These are phyloP conservation scores for Zaprionus obscuricornis DNA, from an alignment of 2,888 invertebrate species.

Conservation along the genomic window DNA sequence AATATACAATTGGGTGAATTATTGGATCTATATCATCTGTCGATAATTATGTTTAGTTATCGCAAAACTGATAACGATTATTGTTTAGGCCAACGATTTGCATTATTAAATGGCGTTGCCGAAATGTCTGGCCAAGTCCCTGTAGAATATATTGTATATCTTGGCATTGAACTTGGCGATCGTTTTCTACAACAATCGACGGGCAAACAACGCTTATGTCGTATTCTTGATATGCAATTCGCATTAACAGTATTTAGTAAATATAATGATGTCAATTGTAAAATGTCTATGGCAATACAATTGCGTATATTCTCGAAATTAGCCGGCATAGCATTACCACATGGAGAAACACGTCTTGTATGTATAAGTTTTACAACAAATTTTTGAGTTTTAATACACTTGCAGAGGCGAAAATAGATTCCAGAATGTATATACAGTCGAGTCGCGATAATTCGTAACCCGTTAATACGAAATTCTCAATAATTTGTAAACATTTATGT, in stretches of 20 bases:
- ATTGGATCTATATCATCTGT: slow-evolving; percentile 42
- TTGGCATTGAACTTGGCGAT: slow-evolving; percentile 31
- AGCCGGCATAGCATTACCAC: not conserved
- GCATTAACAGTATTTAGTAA: slow-evolving; percentile 32
- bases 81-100: slow-evolving; percentile 22
- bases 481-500: too few species aligned
- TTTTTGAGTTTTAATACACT: too few species aligned
- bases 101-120: slow-evolving; percentile 26
- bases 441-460: too few species aligned
- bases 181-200: slow-evolving; percentile 19
- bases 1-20: slow-evolving; percentile 11
- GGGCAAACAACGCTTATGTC: slow-evolving; percentile 24
- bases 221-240: slow-evolving; percentile 28
- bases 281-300: slow-evolving; percentile 35
- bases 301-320: slow-evolving; percentile 42
- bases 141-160: slow-evolving; percentile 2
- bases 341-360: too few species aligned
- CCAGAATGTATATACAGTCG: too few species aligned
- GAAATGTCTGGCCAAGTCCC: slow-evolving; percentile 7
- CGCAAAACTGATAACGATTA: slow-evolving; percentile 1
- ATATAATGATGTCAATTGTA: not conserved
- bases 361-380: too few species aligned
- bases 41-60: slow-evolving; percentile 48
- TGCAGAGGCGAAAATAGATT: too few species aligned
- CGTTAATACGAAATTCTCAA: too few species aligned